phyloP scores from a whole-genome alignment of 2,888 invertebrate genomes.

The Meta bourneti region DNA sequence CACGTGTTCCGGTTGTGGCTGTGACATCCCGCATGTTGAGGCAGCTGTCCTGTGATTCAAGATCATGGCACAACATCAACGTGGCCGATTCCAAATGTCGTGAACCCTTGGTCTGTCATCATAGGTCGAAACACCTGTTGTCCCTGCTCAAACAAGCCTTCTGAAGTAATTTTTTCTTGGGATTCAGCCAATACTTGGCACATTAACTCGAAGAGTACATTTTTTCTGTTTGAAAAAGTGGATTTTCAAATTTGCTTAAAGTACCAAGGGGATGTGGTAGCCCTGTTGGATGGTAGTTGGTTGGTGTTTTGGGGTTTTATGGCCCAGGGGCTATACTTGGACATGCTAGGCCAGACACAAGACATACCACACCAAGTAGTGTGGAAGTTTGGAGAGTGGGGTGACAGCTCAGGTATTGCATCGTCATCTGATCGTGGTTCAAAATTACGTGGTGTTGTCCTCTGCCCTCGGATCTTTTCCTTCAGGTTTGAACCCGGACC shows the following conservation, averaged over 20 bases:
- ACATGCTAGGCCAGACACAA: no score
- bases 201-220: not conserved
- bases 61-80: not conserved
- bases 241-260: not conserved
- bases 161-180: not conserved
- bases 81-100: not conserved
- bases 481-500: no score
- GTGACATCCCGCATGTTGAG: not conserved
- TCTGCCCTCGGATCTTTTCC: no score
- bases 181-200: not conserved
- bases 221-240: not conserved
- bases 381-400: no score
- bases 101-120: not conserved
- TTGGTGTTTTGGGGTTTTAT: no score
- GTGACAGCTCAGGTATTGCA: no score
- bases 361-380: no score
- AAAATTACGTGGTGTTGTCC: no score
- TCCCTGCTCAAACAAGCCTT: not conserved
- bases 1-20: not conserved
- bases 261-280: not conserved
- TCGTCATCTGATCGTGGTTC: no score
- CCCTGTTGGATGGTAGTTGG: no score
- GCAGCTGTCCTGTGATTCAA: not conserved
- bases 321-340: no score
- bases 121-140: not conserved